Conservation (phyloP, 2,888 invertebrate genomes). For the Agrenia bidenticulata region DNA sequence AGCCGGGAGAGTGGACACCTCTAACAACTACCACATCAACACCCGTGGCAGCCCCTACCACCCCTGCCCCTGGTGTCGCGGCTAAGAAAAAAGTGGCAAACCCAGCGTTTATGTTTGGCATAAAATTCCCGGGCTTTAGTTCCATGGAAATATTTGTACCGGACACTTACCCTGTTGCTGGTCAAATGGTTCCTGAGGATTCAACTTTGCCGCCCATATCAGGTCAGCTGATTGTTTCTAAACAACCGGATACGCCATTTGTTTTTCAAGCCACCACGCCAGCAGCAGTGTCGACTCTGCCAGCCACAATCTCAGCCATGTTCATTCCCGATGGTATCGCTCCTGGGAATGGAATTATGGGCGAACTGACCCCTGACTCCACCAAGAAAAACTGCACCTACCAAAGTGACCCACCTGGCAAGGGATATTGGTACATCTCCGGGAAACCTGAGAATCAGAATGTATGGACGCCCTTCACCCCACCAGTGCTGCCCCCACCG, state of each 20-base stretch:
- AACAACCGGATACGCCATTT: too few relatives aligned
- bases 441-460: background rate
- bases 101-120: background rate
- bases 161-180: background rate
- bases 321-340: conserved; percentile 4
- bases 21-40: background rate
- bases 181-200: conserved; percentile 4
- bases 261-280: too few relatives aligned
- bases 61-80: background rate
- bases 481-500: background rate
- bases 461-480: conserved; percentile 2
- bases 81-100: conserved; percentile 1
- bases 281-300: background rate
- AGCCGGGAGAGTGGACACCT: conserved; percentile 20
- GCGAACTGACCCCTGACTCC: background rate
- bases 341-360: conserved; percentile 3
- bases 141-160: background rate
- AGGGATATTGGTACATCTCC: conserved; percentile 5
- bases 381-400: background rate
- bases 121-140: background rate
- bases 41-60: background rate
- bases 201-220: background rate
- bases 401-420: background rate
- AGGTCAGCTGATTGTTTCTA: background rate
- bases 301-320: background rate